Evolutionary conservation across 35 echinoderm and acorn worm genomes (phyloP), one percentile per base, ranked within the genome.

Genomic region (Apostichopus japonicus): DNA sequence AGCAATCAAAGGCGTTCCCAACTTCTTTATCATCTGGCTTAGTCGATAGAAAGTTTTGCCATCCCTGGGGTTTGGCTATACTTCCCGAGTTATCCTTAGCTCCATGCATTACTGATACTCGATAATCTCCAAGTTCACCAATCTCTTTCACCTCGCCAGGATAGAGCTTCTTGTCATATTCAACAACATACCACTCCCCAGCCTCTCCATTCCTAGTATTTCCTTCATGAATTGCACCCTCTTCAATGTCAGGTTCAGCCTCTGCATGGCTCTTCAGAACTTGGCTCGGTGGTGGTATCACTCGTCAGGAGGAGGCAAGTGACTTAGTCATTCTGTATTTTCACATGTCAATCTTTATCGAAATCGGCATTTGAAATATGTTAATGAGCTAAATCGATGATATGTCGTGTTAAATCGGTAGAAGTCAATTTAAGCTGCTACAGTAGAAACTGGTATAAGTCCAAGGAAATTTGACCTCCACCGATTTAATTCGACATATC

Each of bases 141-240:
- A 93, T 93, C 86, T 93, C 83, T 63, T 56, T 93, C 63, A 93
- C 92, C 76, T 93, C 86, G 5, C 92, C 83, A 90, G 92, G 78
- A 90, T 72, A 90, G 11, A 76, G 67, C 54, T 88, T 63, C 21
- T 62, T 61, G 84, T 90, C 86, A 90, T 93, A 93, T 54, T 90
- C 73, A 13, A 93, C 84, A 14, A 89, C 92, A 77, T 19, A 93
- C 73, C 92, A 93, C 65, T 78, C 57, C 19, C 84, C 92, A 72
- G 79, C 56, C 6, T 27, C n/a, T n/a, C n/a, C n/a, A n/a, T n/a
- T n/a, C n/a, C n/a, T n/a, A n/a, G n/a, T n/a, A n/a, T n/a, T n/a
- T n/a, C n/a, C n/a, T n/a, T n/a, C n/a, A 23, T 21, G 1, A 4
- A 78, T 78, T 15, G 7, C n/a, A 0, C 19, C 76, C 76, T 78